A percentile compares a stretch with the other conserved stretches of the same genome.
These are phyloP conservation scores for Catagonus wagneri DNA, from an alignment of 2,113 vertebrate species.

Conservation along the genomic window DNA sequence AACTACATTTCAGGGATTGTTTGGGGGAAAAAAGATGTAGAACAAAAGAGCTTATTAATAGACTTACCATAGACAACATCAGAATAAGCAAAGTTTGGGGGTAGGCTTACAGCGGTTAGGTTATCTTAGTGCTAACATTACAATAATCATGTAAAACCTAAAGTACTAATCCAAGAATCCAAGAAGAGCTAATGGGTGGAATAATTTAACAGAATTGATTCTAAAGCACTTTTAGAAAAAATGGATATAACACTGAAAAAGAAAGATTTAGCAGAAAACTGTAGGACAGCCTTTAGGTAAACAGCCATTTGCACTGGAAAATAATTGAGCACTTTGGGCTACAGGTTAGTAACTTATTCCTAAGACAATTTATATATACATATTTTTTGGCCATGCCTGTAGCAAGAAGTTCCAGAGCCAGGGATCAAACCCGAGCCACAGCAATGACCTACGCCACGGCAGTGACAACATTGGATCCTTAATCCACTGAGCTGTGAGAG, in stretches of 20 bases:
- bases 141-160: not conserved
- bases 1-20: not conserved
- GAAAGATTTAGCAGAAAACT: not conserved
- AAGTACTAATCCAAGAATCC: not conserved
- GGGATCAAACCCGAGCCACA: too few species aligned
- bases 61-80: not conserved
- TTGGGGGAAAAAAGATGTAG: not conserved
- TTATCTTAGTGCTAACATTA: not conserved
- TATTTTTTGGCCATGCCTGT: too few species aligned
- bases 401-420: too few species aligned
- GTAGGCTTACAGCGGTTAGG: not conserved
- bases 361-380: not conserved
- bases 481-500: too few species aligned
- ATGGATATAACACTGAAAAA: not conserved
- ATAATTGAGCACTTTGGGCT: not conserved
- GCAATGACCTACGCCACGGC: too few species aligned
- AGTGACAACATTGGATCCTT: too few species aligned
- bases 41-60: not conserved
- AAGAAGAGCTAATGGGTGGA: not conserved
- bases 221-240: not conserved
- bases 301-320: not conserved
- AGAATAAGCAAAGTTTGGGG: not conserved
- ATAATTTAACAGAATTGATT: not conserved
- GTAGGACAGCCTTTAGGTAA: not conserved
- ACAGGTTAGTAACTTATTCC: not conserved